Percentiles rank a stretch among this genome's conserved stretches.
Conservation (phyloP, 2,888 invertebrate species). For the Cryptocephalus moraei region DNA sequence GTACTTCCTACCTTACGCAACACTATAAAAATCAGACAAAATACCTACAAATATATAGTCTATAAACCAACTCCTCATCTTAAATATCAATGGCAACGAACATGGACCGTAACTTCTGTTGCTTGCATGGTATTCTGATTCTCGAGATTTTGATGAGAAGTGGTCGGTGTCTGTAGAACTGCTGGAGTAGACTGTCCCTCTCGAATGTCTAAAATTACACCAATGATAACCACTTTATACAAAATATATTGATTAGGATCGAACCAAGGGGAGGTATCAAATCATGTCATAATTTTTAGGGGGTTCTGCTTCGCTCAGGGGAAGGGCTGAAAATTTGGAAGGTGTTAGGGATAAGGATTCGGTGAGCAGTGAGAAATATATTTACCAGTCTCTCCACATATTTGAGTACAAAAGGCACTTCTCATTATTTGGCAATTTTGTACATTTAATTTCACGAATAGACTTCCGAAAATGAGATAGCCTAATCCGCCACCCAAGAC, state of each 20-base stretch:
- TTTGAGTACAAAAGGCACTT: conserved; percentile 36
- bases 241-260: too few species aligned
- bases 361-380: conserved; percentile 1
- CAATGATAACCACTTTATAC: background rate
- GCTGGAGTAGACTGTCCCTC: conserved; percentile 30
- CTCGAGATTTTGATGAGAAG: conserved; percentile 9
- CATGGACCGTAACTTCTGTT: conserved; percentile 8
- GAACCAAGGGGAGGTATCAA: conserved; percentile 2
- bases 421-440: conserved; percentile 40
- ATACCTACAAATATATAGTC: too few species aligned
- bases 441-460: conserved; percentile 43
- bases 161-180: conserved; percentile 11
- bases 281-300: conserved; percentile 17
- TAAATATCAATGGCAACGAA: conserved; percentile 11
- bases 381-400: conserved; percentile 40
- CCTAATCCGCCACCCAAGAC: conserved; percentile 52
- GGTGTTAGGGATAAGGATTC: conserved; percentile 13
- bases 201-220: conserved; percentile 7
- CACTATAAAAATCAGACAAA: too few species aligned
- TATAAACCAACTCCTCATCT: background rate
- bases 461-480: conserved; percentile 47
- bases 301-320: conserved; percentile 12
- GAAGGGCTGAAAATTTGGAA: conserved; percentile 3
- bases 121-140: conserved; percentile 3
- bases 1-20: background rate